Conservation (phyloP, 2,888 invertebrate species). For the Augochlorella aurata region DNA sequence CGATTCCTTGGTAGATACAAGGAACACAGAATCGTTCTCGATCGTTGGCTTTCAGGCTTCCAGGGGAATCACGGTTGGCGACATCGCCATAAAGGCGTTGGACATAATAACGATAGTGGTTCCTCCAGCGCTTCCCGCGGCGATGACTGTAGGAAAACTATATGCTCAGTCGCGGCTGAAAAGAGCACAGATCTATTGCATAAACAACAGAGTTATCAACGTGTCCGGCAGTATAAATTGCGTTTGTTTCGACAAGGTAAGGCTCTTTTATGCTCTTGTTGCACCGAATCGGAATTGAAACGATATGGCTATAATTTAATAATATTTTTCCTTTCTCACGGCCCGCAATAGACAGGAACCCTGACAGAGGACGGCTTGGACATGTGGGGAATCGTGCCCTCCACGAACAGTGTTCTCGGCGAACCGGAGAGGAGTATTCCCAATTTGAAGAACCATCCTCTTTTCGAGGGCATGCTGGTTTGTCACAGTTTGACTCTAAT, state of each 20-base stretch:
- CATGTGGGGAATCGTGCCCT: conserved; percentile 90
- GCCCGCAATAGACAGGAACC: conserved; percentile 89
- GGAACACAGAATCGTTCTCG: neutral
- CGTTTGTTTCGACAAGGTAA: conserved; percentile 95
- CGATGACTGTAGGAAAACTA: conserved; percentile 91
- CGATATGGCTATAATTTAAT: no score
- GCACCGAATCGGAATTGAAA: no score
- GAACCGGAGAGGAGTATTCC: conserved; percentile 84
- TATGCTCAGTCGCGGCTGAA: conserved; percentile 89
- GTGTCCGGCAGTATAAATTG: conserved; percentile 91
- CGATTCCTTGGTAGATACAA: no score
- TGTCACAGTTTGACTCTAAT: conserved; percentile 94
- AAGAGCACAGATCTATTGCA: conserved; percentile 88
- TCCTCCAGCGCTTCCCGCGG: conserved; percentile 95
- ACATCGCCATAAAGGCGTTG: conserved; percentile 89
- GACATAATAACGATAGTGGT: conserved; percentile 97
- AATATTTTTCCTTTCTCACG: no score
- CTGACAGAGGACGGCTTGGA: conserved; percentile 94
- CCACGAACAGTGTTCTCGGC: conserved; percentile 83
- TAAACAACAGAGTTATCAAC: conserved; percentile 90
- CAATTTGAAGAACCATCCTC: conserved; percentile 81
- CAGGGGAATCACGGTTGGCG: conserved; percentile 81
- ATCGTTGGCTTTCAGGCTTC: conserved; percentile 80
- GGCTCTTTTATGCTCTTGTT: neutral
- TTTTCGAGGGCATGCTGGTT: conserved; percentile 89